These are phyloP conservation scores for Grantiella picta DNA, from an alignment of 2,113 vertebrate species.

Conservation along the genomic window DNA sequence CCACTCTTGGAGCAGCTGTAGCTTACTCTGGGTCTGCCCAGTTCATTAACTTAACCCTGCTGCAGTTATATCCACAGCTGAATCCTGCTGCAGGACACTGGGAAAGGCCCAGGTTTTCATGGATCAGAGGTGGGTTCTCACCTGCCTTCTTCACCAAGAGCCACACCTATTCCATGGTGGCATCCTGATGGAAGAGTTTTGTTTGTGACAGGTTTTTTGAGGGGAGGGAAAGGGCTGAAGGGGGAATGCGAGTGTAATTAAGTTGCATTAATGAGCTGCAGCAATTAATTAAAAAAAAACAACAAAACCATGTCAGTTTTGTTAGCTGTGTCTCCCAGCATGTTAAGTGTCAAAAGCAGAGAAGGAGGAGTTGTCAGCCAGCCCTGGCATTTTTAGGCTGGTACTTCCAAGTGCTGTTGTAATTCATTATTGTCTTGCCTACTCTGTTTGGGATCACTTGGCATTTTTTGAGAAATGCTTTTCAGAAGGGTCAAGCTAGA, in stretches of 20 bases:
- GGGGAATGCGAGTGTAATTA: neutral
- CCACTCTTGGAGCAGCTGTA: neutral
- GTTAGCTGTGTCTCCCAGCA: neutral
- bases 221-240: neutral
- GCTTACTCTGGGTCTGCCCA: neutral
- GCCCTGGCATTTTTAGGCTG: neutral
- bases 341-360: neutral
- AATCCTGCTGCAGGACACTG: neutral
- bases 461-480: neutral
- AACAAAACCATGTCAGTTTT: neutral
- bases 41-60: neutral
- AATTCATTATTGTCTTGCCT: neutral
- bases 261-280: constrained; percentile 36
- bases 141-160: neutral
- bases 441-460: neutral
- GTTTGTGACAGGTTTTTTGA: neutral
- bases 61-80: neutral
- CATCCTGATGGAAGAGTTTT: neutral
- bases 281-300: neutral
- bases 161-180: neutral
- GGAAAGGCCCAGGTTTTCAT: neutral
- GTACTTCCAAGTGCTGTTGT: neutral
- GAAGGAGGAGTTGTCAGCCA: neutral
- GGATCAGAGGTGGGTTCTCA: neutral
- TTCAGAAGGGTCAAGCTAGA: neutral